Evolutionary conservation across 2,113 vertebrate genomes (phyloP), one percentile per base, ranked within the genome.

Genomic region (Dicentrarchus labrax): DNA sequence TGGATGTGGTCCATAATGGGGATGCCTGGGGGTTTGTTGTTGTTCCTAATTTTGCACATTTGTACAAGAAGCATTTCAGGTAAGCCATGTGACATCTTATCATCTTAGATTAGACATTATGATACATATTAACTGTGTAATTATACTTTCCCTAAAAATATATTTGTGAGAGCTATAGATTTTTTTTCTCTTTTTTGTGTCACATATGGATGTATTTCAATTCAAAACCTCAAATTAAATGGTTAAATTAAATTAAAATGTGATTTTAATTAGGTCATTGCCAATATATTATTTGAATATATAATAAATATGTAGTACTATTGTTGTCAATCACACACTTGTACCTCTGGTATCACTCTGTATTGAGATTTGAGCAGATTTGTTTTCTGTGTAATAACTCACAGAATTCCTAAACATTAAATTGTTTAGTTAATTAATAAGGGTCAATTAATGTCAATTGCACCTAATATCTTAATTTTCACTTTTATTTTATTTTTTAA

Each of bases 31-130:
- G 12, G 24, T 11, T 41, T 89, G 1, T 22, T 80, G 0, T 68
- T 78, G 22, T 21, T 83, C 24, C 17, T 89, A 15, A 53, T 90
- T 72, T 12, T 89, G 9, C 67, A 75, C 38, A 73, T 84, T 74
- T 54, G 67, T 22, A 81, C 69, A 21, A 38, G 65, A 82, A 30
- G 0, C 1, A 66, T 59, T 39, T 82, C 81, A 88, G 92, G 92
- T 93, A 86, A 78, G 53, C 2, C 1, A 2, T 54, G 41, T 67
- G 6, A 41, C 6, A 21, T 47, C 15, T 38, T 48, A 5, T 56
- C 41, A 59, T 66, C 6, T 60, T 2, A 11, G 1, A 5, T 69
- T 68, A 12, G n/a, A 68, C n/a, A 21, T 47, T 16, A 22, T 17
- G 11, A 60, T 5, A n/a, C 21, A 60, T 66, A 22, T 57, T 8